Percentiles rank a stretch among this genome's conserved stretches.
These are phyloP conservation scores for Drosophila albomicans DNA, from an alignment of 1,140 invertebrate genomes.

Conservation along the genomic window DNA sequence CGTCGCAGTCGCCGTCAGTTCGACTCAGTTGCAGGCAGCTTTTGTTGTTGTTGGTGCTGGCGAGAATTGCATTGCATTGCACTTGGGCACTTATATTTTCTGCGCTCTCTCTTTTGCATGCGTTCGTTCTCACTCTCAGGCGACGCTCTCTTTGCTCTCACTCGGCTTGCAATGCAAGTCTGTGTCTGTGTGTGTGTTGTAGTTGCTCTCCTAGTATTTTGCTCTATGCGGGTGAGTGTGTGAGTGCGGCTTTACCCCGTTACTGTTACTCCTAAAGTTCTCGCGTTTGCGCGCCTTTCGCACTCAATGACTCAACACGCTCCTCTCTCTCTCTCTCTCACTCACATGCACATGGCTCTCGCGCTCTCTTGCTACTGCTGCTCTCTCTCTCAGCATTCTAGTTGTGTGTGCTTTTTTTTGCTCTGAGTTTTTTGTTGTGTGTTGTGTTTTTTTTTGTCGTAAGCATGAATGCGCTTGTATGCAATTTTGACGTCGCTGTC, in stretches of 20 bases:
- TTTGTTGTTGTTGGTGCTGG: neutral
- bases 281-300: slow-evolving; percentile 68
- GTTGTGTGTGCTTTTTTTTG: slow-evolving; percentile 52
- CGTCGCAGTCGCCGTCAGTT: slow-evolving; percentile 49
- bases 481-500: slow-evolving; percentile 65
- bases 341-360: slow-evolving; percentile 5
- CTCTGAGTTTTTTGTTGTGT: slow-evolving; percentile 13
- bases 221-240: slow-evolving; percentile 31
- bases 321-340: slow-evolving; percentile 24
- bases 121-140: slow-evolving; percentile 24
- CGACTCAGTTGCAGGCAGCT: slow-evolving; percentile 29
- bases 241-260: slow-evolving; percentile 64
- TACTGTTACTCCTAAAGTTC: slow-evolving; percentile 72
- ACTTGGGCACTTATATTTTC: slow-evolving; percentile 16
- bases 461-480: slow-evolving; percentile 73
- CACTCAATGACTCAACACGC: slow-evolving; percentile 64
- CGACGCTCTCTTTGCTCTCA: neutral
- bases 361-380: slow-evolving; percentile 6
- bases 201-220: slow-evolving; percentile 14
- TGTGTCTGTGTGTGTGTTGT: too few relatives aligned
- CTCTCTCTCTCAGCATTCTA: slow-evolving; percentile 69
- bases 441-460: slow-evolving; percentile 19
- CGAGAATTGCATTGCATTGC: slow-evolving; percentile 55
- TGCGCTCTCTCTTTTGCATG: slow-evolving; percentile 11
- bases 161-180: slow-evolving; percentile 4